Percentiles rank a stretch among this genome's conserved stretches.
Evolutionary conservation across 1,140 invertebrate genomes (phyloP).

Genomic region (Drosophila jambulina): DNA sequence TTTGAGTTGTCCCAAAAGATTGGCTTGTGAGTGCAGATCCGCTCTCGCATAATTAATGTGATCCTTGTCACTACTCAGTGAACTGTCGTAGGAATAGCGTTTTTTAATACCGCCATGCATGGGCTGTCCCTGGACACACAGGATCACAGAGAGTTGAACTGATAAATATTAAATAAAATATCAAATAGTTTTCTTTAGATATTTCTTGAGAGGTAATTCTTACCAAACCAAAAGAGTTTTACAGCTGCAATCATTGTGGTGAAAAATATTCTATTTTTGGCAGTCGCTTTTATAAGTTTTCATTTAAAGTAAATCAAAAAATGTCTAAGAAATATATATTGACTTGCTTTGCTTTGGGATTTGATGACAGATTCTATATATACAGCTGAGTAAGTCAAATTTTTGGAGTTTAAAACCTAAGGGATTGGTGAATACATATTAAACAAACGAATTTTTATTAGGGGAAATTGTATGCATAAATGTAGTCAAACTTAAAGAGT

Average conservation of each 20-base stretch:
- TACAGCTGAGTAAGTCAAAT: background rate
- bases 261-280: background rate
- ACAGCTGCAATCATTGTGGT: slow-evolving; percentile 26
- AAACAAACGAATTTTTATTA: background rate
- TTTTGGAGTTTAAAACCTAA: background rate
- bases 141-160: slow-evolving; percentile 41
- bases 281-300: slow-evolving; percentile 5
- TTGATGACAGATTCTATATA: background rate
- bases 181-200: background rate
- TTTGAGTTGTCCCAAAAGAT: background rate
- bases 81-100: background rate
- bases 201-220: background rate
- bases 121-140: slow-evolving; percentile 24
- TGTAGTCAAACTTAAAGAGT: background rate
- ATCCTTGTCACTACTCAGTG: background rate
- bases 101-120: slow-evolving; percentile 4
- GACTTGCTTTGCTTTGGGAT: slow-evolving; percentile 11
- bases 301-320: background rate
- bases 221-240: slow-evolving; percentile 56
- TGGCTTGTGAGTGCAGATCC: background rate
- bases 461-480: background rate
- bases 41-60: background rate
- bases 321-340: background rate
- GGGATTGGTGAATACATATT: background rate
- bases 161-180: too few species aligned